Evolutionary conservation across 2,797 vertebrate genomes (phyloP), one percentile per base, ranked within the genome.

Genomic region (Sebastes trivittatus): DNA sequence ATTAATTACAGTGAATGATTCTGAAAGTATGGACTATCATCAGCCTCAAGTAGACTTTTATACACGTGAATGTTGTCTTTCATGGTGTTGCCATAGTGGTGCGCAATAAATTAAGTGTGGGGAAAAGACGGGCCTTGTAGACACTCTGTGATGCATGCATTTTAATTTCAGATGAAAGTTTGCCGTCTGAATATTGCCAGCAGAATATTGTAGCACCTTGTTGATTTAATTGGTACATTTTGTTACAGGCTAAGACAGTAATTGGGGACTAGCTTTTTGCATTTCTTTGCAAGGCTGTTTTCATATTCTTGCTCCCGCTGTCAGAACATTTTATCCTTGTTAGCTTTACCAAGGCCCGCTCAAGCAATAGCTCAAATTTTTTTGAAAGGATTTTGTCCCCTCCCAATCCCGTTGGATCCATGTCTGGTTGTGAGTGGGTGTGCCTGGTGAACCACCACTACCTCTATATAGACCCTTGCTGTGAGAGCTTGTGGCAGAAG

Each of bases 401-500:
- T 29, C 69, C 34, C 52, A 72, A 42, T 78, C 54, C 72, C 60
- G 42, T 85, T 64, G 14, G 52, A 30, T 34, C 36, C 36, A 74
- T 89, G 82, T 83, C 75, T 90, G 64, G 60, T 70, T 87, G 56
- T 70, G 73, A 74, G 66, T 83, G 67, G 18, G 62, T 85, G 77
- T 80, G 74, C 56, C 80, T 82, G 75, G 36, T 85, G 60, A 71
- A 77, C 67, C 64, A 60, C 76, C 34, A 23, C 62, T 71, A 27
- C 42, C 68, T 79, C 66, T 27, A 25, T 78, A 27, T 66, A 86
- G 60, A 70, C 58, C 49, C 85, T 82, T 78, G 55, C 60, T 82
- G 27, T 86, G 52, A 80, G 55, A 83, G 76, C 65, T 78, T 80
- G 67, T 77, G 66, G 80, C 60, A 81, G 71, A 91, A 69, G 68